Evolutionary conservation across 2,888 invertebrate genomes (phyloP).

Genomic region (Dione juno): DNA sequence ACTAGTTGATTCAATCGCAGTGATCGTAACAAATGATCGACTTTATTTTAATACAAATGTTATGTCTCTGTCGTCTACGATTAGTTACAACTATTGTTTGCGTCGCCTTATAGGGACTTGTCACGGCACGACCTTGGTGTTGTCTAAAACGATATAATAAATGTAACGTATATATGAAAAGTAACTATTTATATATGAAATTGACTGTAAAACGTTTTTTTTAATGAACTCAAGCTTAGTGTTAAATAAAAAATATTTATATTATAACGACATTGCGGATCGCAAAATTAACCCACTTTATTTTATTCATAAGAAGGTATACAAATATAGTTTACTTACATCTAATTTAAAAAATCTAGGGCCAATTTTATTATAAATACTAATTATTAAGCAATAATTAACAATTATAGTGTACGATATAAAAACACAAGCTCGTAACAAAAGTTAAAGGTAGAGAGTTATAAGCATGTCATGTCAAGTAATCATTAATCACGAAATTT

Average conservation of each 20-base stretch:
- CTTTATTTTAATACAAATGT: constrained; percentile 32
- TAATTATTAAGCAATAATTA: background rate
- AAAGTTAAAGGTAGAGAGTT: background rate
- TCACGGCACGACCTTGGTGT: constrained; percentile 22
- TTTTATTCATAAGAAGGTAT: no score
- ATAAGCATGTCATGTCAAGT: constrained; percentile 24
- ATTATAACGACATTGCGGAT: no score
- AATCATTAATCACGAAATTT: constrained; percentile 17
- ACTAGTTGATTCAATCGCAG: background rate
- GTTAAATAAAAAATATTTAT: no score
- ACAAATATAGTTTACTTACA: no score
- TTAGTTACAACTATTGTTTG: constrained; percentile 24
- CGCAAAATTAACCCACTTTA: no score
- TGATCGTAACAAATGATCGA: constrained; percentile 5
- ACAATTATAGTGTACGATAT: background rate
- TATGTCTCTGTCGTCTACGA: constrained; percentile 23
- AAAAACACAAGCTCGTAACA: background rate
- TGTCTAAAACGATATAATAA: background rate
- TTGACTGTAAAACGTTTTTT: background rate
- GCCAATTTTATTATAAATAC: background rate
- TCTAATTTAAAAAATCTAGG: background rate
- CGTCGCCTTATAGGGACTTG: constrained; percentile 9
- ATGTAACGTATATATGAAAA: background rate
- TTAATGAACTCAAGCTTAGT: background rate
- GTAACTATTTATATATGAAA: background rate